These are phyloP conservation scores for Allobates femoralis DNA, from an alignment of 2,797 vertebrate species.

Conservation along the genomic window DNA sequence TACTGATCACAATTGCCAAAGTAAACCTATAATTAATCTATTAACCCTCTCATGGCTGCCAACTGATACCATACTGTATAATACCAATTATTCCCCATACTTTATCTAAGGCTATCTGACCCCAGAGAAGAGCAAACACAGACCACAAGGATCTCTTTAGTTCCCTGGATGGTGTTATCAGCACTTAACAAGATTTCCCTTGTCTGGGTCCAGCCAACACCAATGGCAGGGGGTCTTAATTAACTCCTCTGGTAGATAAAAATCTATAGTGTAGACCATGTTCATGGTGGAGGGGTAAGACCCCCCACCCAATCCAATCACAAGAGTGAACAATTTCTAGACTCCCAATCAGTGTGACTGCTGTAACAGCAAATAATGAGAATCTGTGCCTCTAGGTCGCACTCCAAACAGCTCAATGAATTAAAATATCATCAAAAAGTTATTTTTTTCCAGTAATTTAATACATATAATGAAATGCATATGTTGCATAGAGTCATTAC, in stretches of 20 bases:
- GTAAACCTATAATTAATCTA: conserved; percentile 22
- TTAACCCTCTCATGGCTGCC: background rate
- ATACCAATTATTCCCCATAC: background rate
- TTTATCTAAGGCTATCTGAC: background rate
- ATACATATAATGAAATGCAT: too few relatives aligned
- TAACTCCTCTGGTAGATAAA: background rate
- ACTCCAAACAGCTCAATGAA: too few relatives aligned
- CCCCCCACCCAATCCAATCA: too few relatives aligned
- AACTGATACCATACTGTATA: background rate
- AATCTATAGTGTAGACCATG: too few relatives aligned
- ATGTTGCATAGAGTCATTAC: too few relatives aligned
- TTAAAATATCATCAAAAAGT: too few relatives aligned
- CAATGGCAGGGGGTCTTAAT: background rate
- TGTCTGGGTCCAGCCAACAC: background rate
- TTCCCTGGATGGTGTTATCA: background rate
- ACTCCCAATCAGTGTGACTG: too few relatives aligned
- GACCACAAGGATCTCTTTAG: background rate
- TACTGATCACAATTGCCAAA: conserved; percentile 24
- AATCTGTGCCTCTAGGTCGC: too few relatives aligned
- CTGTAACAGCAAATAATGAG: too few relatives aligned
- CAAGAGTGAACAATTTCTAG: too few relatives aligned
- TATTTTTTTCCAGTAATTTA: too few relatives aligned
- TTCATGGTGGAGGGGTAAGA: too few relatives aligned
- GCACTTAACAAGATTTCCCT: background rate
- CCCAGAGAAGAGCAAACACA: background rate